phyloP scores from a whole-genome alignment of 2,888 invertebrate genomes.

The Leucoma salicis region DNA sequence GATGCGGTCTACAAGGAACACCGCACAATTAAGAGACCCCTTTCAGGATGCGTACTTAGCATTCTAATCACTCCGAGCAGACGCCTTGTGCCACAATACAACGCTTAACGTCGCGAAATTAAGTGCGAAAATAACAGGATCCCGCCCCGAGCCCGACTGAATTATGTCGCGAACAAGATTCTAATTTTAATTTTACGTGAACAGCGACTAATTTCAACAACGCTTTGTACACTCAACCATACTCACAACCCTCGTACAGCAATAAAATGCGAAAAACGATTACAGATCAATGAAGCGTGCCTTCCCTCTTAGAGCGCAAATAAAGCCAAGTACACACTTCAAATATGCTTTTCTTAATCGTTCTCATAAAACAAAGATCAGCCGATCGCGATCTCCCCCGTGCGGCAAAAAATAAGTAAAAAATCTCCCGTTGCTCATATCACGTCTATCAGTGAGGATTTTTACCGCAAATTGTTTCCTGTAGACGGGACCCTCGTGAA shows the following conservation, averaged over 20 bases:
- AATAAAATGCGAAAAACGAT: conserved; percentile 80
- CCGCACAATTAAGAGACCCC: conserved; percentile 73
- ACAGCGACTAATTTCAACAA: conserved; percentile 53
- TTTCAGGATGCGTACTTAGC: conserved; percentile 65
- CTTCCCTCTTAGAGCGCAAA: conserved; percentile 77
- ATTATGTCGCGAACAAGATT: conserved; percentile 58
- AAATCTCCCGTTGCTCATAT: conserved; percentile 72
- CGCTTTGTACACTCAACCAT: conserved; percentile 48
- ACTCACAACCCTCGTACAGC: conserved; percentile 67
- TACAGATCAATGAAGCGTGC: conserved; percentile 80
- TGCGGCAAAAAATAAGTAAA: conserved; percentile 59
- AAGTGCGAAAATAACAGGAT: conserved; percentile 70
- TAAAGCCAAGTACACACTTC: conserved; percentile 80
- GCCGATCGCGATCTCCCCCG: conserved; percentile 68
- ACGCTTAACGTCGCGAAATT: conserved; percentile 69
- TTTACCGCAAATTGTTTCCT: conserved; percentile 75
- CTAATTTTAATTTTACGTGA: conserved; percentile 46
- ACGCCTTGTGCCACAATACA: conserved; percentile 64
- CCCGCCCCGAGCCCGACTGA: conserved; percentile 42
- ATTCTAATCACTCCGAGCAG: conserved; percentile 72
- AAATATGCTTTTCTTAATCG: conserved; percentile 83
- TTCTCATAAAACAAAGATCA: conserved; percentile 83
- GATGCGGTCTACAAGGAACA: conserved; percentile 55
- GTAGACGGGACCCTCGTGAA: conserved; percentile 54
- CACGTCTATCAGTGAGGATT: conserved; percentile 67